Evolutionary conservation across 2,888 invertebrate genomes (phyloP).

Genomic region (Ectemnius lituratus): DNA sequence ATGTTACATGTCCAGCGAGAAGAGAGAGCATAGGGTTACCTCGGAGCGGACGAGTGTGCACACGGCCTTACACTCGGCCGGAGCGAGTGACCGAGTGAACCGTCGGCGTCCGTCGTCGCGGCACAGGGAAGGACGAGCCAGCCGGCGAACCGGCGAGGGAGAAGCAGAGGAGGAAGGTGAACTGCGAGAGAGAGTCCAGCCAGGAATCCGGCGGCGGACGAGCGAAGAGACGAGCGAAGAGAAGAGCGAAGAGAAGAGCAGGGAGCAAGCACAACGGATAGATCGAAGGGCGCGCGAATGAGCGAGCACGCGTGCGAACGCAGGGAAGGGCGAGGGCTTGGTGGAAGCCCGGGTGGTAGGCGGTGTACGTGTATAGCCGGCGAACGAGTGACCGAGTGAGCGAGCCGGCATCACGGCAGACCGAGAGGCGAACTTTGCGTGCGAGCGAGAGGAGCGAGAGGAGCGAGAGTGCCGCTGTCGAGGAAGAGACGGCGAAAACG

Average conservation of each 20-base stretch:
- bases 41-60: neutral
- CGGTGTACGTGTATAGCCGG: neutral
- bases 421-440: neutral
- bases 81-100: conserved; percentile 9
- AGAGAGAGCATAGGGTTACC: neutral
- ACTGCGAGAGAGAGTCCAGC: too few relatives aligned
- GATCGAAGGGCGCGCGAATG: conserved; percentile 6
- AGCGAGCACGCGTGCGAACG: conserved; percentile 7
- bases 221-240: too few relatives aligned
- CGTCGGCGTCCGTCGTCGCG: neutral
- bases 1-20: neutral
- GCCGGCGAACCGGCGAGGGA: neutral
- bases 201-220: too few relatives aligned
- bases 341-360: neutral
- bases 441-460: conserved; percentile 10
- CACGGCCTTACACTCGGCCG: conserved; percentile 3
- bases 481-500: conserved; percentile 11
- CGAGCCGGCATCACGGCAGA: neutral
- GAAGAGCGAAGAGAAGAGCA: too few relatives aligned
- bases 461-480: neutral
- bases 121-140: neutral
- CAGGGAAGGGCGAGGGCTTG: conserved; percentile 10
- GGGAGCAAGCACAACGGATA: neutral
- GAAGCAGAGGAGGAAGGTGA: too few relatives aligned
- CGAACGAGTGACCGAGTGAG: neutral